These are phyloP conservation scores for Isaurus tuberculatus DNA, from an alignment of 92 coral and sea anemone genomes.

Conservation along the genomic window DNA sequence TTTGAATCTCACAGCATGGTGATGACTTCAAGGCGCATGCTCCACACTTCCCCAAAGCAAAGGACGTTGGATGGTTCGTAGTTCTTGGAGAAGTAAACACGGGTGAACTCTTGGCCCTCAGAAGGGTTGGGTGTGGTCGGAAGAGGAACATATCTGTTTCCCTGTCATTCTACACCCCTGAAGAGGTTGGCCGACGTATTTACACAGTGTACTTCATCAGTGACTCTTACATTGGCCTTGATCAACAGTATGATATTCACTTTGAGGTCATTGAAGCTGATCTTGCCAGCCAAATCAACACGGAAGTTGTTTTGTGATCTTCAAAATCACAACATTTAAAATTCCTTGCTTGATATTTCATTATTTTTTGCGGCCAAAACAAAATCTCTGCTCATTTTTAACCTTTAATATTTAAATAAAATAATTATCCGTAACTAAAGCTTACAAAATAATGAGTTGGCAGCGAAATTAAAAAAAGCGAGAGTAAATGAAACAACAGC, in stretches of 20 bases:
- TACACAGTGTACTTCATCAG: conserved; percentile 90
- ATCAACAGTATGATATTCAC: conserved; percentile 89
- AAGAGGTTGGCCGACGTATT: conserved; percentile 82
- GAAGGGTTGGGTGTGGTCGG: conserved; percentile 84
- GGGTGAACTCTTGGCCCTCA: conserved; percentile 94
- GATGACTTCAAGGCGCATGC: conserved; percentile 83
- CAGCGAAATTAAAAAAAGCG: no score
- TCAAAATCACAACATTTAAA: no score
- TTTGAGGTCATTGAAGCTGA: conserved; percentile 87
- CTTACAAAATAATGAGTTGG: no score
- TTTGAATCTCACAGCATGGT: conserved; percentile 51
- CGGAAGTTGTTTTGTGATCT: conserved; percentile 64
- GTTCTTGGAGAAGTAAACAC: conserved; percentile 93
- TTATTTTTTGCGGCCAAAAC: no score
- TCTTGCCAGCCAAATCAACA: conserved; percentile 85
- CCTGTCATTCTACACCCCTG: conserved; percentile 95
- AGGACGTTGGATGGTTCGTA: conserved; percentile 96
- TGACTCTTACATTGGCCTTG: conserved; percentile 95
- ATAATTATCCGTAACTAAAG: no score
- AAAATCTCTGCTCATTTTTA: no score
- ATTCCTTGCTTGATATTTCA: no score
- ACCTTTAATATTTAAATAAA: no score
- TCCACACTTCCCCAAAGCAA: conserved; percentile 91
- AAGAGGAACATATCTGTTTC: conserved; percentile 67
- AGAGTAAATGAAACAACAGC: no score